These are phyloP conservation scores for Barbus barbus DNA, from an alignment of 2,113 vertebrate genomes.

Conservation along the genomic window DNA sequence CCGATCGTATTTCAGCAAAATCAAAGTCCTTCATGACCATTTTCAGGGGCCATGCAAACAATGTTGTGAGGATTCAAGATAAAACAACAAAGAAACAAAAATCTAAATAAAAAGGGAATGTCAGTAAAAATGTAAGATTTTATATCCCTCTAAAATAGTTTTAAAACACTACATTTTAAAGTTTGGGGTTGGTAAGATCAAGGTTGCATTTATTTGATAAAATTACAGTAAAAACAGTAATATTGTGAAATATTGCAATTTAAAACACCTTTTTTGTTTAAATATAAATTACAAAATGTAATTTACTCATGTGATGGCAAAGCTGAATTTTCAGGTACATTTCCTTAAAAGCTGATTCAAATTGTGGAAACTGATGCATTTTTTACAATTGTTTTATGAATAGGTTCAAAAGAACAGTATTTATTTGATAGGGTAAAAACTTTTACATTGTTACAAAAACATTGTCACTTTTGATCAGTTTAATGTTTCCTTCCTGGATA, in stretches of 20 bases:
- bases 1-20: not conserved
- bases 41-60: slow-evolving; percentile 7
- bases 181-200: not conserved
- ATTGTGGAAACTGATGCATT: not conserved
- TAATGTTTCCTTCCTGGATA: not conserved
- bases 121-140: slow-evolving; percentile 39
- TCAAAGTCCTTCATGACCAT: not conserved
- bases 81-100: slow-evolving; percentile 29
- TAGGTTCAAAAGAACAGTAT: not conserved
- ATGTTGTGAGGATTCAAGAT: too few species aligned
- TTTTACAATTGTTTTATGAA: not conserved
- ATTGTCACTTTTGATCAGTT: not conserved
- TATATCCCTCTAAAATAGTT: slow-evolving; percentile 56
- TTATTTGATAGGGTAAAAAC: not conserved
- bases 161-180: slow-evolving; percentile 57
- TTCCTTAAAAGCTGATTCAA: not conserved
- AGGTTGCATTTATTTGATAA: not conserved
- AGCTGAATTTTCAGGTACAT: not conserved
- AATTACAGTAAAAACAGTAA: not conserved
- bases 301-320: not conserved
- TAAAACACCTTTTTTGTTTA: not conserved
- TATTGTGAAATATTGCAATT: not conserved
- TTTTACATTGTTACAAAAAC: too few species aligned
- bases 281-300: not conserved
- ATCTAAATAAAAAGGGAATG: slow-evolving; percentile 4